Base-by-base conservation (phyloP, 2,888 invertebrate species). In the Oscheius sp. region DNA sequence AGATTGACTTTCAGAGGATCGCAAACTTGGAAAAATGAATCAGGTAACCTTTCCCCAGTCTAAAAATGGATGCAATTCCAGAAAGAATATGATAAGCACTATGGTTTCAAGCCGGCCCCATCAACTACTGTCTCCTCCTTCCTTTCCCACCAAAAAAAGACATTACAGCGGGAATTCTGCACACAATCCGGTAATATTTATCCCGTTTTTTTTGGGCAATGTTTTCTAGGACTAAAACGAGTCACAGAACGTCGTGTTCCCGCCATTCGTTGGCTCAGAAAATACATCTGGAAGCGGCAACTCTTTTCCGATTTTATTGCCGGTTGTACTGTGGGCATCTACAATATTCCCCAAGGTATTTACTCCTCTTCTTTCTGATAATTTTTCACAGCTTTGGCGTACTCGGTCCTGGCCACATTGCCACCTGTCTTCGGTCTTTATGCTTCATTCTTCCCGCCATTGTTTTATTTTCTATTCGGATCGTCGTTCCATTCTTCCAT, bases 401-500 rank as follows among this genome's bases (percentile, higher is more conserved):
- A 91, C 84, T 90, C 90, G n/a, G 88, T 90, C 77, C 83, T 91
- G 76, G 90, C 90, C 12, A 89, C 88, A 1, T 81, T 91, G 3
- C 88, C 89, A 12, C 90, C 91, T 7, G 89, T 91, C 13, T 89
- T 88, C 79, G 92, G 92, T 2, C 89, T 92, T 3, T 94, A 95
- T 89, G 94, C 94, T 92, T 95, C 95, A 0, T 95, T 96, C 90
- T 95, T 95, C 89, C 95, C 95, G 0, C 94, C 94, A 0, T 90
- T 96, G 6, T 89, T 95, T 13, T 96, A 96, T 89, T 92, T 93
- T 13, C 61, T 81, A 88, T 95, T 81, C 53, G 85, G 85, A 41
- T 76, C 83, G 1, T 73, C 79, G 0, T 75, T 64, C 18, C 84
- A 84, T 49, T 72, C 77, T 41, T 77, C 77, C 0, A 68, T 79